Percentiles rank a stretch among this genome's conserved stretches.
These are phyloP conservation scores for Megalurothrips usitatus DNA, from an alignment of 2,888 invertebrate species.

Conservation along the genomic window DNA sequence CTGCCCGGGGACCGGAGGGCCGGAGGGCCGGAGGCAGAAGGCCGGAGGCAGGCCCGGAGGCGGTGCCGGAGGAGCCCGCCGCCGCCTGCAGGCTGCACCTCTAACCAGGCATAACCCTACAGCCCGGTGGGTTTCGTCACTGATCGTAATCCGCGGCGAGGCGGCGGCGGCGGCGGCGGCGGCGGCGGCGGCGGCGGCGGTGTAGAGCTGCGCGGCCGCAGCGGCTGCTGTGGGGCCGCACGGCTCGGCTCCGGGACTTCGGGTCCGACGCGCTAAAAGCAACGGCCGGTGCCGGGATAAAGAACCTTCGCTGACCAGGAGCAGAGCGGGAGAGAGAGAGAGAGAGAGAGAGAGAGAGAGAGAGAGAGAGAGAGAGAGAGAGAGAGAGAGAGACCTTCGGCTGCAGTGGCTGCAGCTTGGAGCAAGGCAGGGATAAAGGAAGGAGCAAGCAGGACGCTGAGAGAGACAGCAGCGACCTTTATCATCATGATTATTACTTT, in stretches of 20 bases:
- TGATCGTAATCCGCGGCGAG: neutral
- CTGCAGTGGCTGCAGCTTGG: neutral
- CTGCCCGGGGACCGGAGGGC: neutral
- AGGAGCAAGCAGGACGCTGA: neutral
- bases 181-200: no score
- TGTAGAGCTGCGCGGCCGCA: neutral
- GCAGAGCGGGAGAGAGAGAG: neutral
- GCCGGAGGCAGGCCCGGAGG: neutral
- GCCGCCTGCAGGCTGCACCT: neutral
- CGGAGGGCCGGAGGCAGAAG: neutral
- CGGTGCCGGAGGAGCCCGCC: neutral
- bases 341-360: no score
- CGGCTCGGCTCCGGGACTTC: no score
- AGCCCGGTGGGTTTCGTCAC: neutral
- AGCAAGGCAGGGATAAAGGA: neutral
- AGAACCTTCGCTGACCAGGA: neutral
- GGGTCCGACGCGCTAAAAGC: neutral
- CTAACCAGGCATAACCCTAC: neutral
- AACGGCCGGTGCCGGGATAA: neutral
- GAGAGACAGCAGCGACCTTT: neutral
- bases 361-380: no score
- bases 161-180: neutral
- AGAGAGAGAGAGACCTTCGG: neutral
- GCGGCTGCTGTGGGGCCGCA: neutral
- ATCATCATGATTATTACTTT: neutral